phyloP scores from a whole-genome alignment of 2,888 invertebrate genomes.

The Phoenoteleia sp. region DNA sequence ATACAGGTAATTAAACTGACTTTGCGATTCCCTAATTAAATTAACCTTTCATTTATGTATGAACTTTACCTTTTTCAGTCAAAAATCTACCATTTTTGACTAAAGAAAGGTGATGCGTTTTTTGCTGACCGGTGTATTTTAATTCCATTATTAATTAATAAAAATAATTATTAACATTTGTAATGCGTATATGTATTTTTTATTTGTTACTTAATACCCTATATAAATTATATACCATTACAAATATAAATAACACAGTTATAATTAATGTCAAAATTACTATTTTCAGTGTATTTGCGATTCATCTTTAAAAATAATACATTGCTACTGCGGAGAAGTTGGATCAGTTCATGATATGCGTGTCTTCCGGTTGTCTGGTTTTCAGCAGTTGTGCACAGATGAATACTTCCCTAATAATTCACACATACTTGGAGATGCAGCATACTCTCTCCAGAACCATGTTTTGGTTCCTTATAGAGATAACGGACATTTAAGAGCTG shows the following conservation, averaged over 20 bases:
- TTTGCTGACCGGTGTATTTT: no score
- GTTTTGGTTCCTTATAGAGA: slow-evolving; percentile 64
- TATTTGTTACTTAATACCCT: not conserved
- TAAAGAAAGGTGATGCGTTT: no score
- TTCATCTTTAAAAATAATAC: not conserved
- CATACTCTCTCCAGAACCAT: slow-evolving; percentile 54
- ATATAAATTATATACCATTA: not conserved
- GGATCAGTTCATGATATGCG: slow-evolving; percentile 66
- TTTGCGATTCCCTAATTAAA: no score
- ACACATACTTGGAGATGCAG: slow-evolving; percentile 57
- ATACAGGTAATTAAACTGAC: no score
- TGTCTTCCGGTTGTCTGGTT: slow-evolving; percentile 50
- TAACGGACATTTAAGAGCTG: slow-evolving; percentile 47
- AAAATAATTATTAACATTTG: no score
- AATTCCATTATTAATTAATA: no score
- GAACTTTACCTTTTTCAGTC: no score
- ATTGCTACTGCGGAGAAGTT: not conserved
- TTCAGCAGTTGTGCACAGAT: slow-evolving; percentile 36
- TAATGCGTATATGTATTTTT: not conserved
- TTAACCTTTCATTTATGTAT: no score
- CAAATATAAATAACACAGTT: not conserved
- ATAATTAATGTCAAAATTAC: not conserved
- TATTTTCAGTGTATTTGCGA: not conserved
- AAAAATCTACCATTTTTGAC: no score
- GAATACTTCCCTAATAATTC: slow-evolving; percentile 50